phyloP scores from a whole-genome alignment of 1,140 invertebrate species.

The Antheraea mylitta region DNA sequence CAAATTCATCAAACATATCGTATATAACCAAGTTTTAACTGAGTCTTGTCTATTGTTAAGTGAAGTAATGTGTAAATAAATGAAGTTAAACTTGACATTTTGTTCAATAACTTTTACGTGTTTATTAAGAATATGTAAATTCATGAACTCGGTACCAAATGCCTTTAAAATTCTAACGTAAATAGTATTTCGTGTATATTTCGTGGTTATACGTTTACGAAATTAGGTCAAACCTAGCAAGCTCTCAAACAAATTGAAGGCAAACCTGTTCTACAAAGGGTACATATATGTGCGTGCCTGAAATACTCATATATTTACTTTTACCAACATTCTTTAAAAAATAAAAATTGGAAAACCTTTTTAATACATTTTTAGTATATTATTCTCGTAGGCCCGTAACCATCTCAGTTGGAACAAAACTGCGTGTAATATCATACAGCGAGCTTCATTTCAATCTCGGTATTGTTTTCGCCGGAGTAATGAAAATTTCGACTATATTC shows the following conservation, averaged over 20 bases:
- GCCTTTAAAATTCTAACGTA: too few species aligned
- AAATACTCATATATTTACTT: conserved; percentile 6
- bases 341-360: conserved; percentile 11
- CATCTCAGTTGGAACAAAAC: conserved; percentile 31
- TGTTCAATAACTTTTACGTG: too few species aligned
- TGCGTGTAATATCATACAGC: conserved; percentile 33
- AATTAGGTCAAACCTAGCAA: conserved; percentile 14
- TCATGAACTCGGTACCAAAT: background rate
- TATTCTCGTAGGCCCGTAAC: conserved; percentile 16
- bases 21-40: too few species aligned
- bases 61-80: too few species aligned
- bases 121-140: too few species aligned
- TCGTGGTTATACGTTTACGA: background rate
- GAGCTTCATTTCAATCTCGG: conserved; percentile 31
- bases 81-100: too few species aligned
- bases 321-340: background rate
- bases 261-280: background rate
- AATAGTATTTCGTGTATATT: conserved; percentile 8
- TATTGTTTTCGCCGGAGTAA: conserved; percentile 36
- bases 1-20: too few species aligned
- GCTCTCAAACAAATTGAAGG: conserved; percentile 16
- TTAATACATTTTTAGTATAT: conserved; percentile 19
- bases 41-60: too few species aligned
- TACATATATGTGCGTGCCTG: background rate
- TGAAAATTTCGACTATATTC: conserved; percentile 39